Percentiles rank a stretch among this genome's conserved stretches.
Evolutionary conservation across 2,113 vertebrate genomes (phyloP).

Genomic region (Malurus melanocephalus): DNA sequence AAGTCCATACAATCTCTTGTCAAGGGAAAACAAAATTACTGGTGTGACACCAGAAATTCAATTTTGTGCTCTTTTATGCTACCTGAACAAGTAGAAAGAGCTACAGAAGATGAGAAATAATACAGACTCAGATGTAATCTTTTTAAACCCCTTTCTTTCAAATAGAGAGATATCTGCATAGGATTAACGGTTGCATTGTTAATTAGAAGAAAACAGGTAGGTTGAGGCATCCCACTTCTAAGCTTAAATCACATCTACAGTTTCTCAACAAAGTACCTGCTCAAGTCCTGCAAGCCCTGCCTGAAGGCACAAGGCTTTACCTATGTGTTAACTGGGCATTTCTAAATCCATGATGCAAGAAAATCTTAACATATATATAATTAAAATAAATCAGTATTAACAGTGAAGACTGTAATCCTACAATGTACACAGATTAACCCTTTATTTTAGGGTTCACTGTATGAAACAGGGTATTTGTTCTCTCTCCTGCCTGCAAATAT

Average conservation of each 20-base stretch:
- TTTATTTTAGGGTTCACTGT: background rate
- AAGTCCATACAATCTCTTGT: background rate
- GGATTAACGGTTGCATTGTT: conserved; percentile 37
- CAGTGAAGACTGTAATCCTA: background rate
- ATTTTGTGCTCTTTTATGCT: background rate
- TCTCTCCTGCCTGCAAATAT: background rate
- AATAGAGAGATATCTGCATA: background rate
- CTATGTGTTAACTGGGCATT: conserved; percentile 8
- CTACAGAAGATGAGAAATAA: background rate
- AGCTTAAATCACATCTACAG: background rate
- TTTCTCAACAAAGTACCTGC: conserved; percentile 46
- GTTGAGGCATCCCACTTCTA: conserved; percentile 6
- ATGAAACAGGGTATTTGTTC: background rate
- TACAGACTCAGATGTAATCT: background rate
- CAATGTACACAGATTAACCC: background rate
- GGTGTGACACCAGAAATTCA: background rate
- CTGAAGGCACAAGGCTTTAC: conserved; percentile 21
- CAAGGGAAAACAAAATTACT: background rate
- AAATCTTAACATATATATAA: background rate
- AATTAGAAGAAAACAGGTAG: background rate
- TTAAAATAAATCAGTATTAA: conserved; percentile 39
- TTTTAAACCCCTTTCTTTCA: background rate
- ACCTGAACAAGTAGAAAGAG: background rate
- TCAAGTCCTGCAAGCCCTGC: conserved; percentile 6
- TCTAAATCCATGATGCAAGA: conserved; percentile 40